Evolutionary conservation across 2,113 vertebrate genomes (phyloP).

Genomic region (Muntiacus muntjak): DNA sequence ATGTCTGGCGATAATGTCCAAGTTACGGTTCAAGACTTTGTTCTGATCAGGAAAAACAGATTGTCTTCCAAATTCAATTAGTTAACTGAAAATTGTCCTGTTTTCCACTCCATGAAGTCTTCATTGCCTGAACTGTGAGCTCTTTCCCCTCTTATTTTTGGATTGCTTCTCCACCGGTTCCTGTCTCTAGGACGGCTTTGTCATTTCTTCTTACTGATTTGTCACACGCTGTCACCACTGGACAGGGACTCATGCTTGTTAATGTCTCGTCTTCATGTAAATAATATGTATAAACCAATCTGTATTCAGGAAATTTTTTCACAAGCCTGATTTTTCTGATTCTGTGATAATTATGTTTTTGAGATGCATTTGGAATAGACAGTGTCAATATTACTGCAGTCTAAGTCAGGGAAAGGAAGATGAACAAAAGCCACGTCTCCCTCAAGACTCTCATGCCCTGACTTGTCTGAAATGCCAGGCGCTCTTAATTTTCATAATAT

Average conservation of each 20-base stretch:
- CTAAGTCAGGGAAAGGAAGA: background rate
- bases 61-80: background rate
- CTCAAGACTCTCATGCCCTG: too few relatives aligned
- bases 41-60: background rate
- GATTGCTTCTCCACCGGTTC: background rate
- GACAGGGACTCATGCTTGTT: background rate
- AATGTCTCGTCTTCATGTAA: background rate
- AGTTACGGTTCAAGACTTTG: background rate
- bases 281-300: background rate
- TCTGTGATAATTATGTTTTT: background rate
- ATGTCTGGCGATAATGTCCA: background rate
- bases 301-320: background rate
- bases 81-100: background rate
- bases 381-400: background rate
- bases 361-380: background rate
- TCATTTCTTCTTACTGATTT: fast-evolving
- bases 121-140: background rate
- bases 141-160: background rate
- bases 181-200: background rate
- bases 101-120: background rate
- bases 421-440: background rate
- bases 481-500: background rate
- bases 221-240: background rate
- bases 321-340: background rate
- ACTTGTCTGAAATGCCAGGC: background rate